Evolutionary conservation across 1,140 invertebrate species (phyloP), one percentile per base, ranked within the genome.

Genomic region (Diprion similis): DNA sequence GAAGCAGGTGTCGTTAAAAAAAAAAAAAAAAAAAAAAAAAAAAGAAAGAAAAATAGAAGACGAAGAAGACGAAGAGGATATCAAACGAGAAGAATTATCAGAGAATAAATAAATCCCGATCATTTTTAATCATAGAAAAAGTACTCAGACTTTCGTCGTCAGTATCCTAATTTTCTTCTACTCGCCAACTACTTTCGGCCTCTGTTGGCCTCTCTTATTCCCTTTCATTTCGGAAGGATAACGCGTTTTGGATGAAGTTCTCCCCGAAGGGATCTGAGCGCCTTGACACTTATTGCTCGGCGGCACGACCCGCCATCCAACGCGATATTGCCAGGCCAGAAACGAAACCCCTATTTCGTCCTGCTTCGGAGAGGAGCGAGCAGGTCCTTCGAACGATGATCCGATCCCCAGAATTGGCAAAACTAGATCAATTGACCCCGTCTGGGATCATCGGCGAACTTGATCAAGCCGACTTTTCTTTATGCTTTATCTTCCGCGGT

Each of bases 181-280:
- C 24, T 37, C 24, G 1, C 24, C 24, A 37, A 37, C 24, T 37
- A 37, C 24, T 37, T 37, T 37, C 24, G 24, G 24, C 24, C 51
- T 59, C 51, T 17, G 51, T 37, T 37, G 6, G 24, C 24, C 24
- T 37, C 24, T 37, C 24, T 37, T 37, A 37, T 37, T 37, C 24
- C 24, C 24, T 37, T 37, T 37, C 24, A 37, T 37, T 37, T 37
- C 24, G 24, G 24, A 59, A 17, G 51, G n/a, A 13, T 59, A 59
- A 59, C 51, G n/a, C n/a, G 51, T 59, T 59, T 59, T 59, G 51
- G 51, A 59, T 59, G 51, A 59, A 59, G 51, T 59, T 9, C 51
- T 59, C n/a, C 51, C 11, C 11, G 51, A 59, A 15, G 51, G 51
- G 51, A 59, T 9, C 24, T 6, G 24, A 37, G 24, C 24, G 24